phyloP scores from a whole-genome alignment of 2,888 invertebrate genomes.

The Brachyptera risi region DNA sequence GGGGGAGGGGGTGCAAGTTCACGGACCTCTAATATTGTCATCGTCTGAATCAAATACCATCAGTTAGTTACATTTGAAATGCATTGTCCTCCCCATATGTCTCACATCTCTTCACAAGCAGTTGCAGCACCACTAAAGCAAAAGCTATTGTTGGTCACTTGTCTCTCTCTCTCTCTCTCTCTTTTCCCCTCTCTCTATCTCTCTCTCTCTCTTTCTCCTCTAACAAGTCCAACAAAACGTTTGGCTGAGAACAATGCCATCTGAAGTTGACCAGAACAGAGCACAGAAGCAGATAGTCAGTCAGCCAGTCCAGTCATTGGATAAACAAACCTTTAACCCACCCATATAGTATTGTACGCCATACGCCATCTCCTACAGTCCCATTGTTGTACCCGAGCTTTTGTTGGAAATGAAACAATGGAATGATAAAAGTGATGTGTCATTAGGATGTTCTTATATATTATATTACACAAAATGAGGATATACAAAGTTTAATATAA shows the following conservation, averaged over 20 bases:
- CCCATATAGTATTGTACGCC: neutral
- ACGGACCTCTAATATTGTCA: conserved; percentile 7
- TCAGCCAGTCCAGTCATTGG: conserved; percentile 6
- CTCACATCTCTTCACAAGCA: neutral
- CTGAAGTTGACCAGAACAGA: conserved; percentile 2
- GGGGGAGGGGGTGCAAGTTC: too few relatives aligned
- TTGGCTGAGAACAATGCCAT: neutral
- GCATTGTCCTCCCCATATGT: conserved; percentile 22
- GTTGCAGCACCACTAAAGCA: neutral
- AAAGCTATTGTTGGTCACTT: neutral
- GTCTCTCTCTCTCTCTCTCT: neutral
- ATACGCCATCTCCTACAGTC: neutral
- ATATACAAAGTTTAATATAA: too few relatives aligned
- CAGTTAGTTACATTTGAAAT: conserved; percentile 22
- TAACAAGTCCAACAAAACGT: conserved; percentile 17
- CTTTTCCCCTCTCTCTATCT: too few relatives aligned
- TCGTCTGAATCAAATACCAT: conserved; percentile 20
- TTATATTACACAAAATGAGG: too few relatives aligned
- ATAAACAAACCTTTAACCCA: conserved; percentile 22
- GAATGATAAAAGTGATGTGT: conserved; percentile 26
- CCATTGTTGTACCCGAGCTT: conserved; percentile 27
- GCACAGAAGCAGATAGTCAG: too few relatives aligned
- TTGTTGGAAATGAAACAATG: conserved; percentile 26
- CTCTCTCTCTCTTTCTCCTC: neutral
- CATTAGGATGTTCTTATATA: conserved; percentile 14